Percentiles rank a stretch among this genome's conserved stretches.
These are phyloP conservation scores for Pseudomyrmex concolor DNA, from an alignment of 1,140 invertebrate species.

Conservation along the genomic window DNA sequence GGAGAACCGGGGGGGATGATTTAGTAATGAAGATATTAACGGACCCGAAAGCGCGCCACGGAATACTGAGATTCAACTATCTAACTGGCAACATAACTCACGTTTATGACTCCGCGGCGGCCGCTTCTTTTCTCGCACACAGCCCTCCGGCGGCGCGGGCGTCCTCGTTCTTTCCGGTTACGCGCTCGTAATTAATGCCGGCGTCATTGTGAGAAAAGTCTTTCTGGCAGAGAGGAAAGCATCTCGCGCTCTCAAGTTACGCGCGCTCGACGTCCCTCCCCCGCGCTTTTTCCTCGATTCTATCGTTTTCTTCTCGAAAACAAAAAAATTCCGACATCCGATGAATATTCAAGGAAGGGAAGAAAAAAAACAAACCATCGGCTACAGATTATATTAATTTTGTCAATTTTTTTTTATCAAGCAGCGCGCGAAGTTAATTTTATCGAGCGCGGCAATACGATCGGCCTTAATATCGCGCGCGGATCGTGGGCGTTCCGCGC, in stretches of 20 bases:
- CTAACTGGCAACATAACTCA: slow-evolving; percentile 84
- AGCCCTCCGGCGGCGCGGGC: slow-evolving; percentile 29
- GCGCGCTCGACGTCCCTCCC: too few species aligned
- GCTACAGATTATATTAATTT: neutral
- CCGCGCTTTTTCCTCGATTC: too few species aligned
- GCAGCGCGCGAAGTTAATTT: neutral
- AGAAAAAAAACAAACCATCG: too few species aligned
- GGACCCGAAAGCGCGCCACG: slow-evolving; percentile 81
- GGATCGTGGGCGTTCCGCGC: slow-evolving; percentile 39
- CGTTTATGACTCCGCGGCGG: slow-evolving; percentile 82
- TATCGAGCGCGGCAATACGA: neutral
- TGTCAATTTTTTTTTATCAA: neutral
- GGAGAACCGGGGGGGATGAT: slow-evolving; percentile 78
- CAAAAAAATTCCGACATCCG: neutral
- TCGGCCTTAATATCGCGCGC: slow-evolving; percentile 7
- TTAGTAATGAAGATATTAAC: slow-evolving; percentile 85
- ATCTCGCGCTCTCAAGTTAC: too few species aligned
- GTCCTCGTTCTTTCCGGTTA: slow-evolving; percentile 53
- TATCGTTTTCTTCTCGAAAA: too few species aligned
- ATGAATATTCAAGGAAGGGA: neutral
- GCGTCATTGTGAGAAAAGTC: slow-evolving; percentile 49
- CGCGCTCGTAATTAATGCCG: slow-evolving; percentile 65
- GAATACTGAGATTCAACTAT: slow-evolving; percentile 85
- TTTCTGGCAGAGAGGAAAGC: too few species aligned
- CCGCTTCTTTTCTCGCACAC: slow-evolving; percentile 70